Conservation (phyloP, 2,888 invertebrate genomes). For the Synergus japonicus region DNA sequence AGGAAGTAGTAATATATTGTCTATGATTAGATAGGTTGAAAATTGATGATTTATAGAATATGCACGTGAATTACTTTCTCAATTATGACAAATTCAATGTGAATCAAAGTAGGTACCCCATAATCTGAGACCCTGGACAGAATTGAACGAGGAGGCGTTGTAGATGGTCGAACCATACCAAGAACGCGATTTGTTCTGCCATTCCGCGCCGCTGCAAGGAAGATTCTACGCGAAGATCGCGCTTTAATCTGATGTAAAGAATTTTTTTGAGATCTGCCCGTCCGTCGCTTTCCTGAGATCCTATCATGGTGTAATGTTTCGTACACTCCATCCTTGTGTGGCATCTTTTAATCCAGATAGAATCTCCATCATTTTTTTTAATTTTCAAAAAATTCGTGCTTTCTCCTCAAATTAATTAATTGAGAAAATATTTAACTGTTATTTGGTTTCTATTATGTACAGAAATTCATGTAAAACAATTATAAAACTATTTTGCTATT, state of each 20-base stretch:
- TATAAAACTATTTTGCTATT: too few species aligned
- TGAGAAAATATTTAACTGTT: too few species aligned
- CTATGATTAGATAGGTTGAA: too few species aligned
- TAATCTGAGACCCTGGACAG: conserved; percentile 17
- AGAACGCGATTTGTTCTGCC: conserved; percentile 55
- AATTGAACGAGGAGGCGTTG: conserved; percentile 45
- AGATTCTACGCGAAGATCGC: conserved; percentile 54
- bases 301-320: conserved; percentile 51
- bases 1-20: too few species aligned
- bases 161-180: conserved; percentile 45
- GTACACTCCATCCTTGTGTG: conserved; percentile 45
- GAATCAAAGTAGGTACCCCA: conserved; percentile 5
- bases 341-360: conserved; percentile 1
- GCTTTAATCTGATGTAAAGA: conserved; percentile 58
- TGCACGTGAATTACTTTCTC: background rate
- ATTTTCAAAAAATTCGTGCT: background rate
- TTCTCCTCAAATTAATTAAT: background rate
- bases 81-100: background rate
- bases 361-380: conserved; percentile 37
- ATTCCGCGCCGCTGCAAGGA: conserved; percentile 43
- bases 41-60: background rate
- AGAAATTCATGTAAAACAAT: too few species aligned
- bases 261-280: conserved; percentile 42
- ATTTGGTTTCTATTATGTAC: too few species aligned
- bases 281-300: conserved; percentile 45